These are phyloP conservation scores for Nudaria mundana DNA, from an alignment of 2,888 invertebrate genomes.

Conservation along the genomic window DNA sequence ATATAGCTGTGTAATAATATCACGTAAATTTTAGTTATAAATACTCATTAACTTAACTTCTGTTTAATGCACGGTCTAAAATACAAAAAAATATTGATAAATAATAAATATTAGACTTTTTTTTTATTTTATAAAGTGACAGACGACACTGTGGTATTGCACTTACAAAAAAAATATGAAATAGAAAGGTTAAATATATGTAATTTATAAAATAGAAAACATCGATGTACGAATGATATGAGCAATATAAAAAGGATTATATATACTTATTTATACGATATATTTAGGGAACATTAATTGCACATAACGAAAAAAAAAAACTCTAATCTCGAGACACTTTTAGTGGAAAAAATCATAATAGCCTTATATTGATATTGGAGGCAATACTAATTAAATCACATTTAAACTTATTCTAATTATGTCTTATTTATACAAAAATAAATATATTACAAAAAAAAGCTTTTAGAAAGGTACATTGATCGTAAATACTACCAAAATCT, in stretches of 20 bases:
- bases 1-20: constrained; percentile 8
- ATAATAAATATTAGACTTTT: constrained; percentile 16
- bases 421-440: constrained; percentile 23
- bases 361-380: constrained; percentile 30
- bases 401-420: constrained; percentile 38
- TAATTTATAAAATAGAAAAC: no score
- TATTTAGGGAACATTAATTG: constrained; percentile 13
- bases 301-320: constrained; percentile 29
- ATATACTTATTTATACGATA: constrained; percentile 8
- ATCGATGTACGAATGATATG: constrained; percentile 70
- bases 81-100: constrained; percentile 22
- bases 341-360: constrained; percentile 37
- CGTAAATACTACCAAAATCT: no score
- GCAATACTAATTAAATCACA: constrained; percentile 52
- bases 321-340: constrained; percentile 41
- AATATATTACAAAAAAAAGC: constrained; percentile 24
- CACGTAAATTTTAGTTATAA: no score
- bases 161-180: constrained; percentile 38
- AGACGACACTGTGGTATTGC: constrained; percentile 47
- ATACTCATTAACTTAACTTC: no score
- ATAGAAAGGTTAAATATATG: constrained; percentile 31
- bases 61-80: no score
- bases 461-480: constrained; percentile 10
- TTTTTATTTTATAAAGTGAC: no score
- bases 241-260: constrained; percentile 43